Evolutionary conservation across 1,140 invertebrate genomes (phyloP).

Genomic region (Microplitis mediator): DNA sequence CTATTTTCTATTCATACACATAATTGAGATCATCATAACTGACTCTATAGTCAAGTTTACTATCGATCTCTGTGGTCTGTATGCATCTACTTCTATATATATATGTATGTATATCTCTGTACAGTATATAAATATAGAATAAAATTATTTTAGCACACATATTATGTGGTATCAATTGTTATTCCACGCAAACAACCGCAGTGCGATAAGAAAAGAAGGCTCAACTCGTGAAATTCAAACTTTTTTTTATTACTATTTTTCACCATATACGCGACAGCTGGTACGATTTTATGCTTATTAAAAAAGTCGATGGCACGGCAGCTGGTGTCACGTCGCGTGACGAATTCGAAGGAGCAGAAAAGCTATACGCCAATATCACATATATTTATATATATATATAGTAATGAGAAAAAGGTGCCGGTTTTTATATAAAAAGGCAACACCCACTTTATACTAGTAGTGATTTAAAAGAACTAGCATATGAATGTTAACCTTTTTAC

Average conservation of each 20-base stretch:
- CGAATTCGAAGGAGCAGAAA: constrained; percentile 41
- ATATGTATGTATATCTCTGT: no score
- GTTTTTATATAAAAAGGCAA: no score
- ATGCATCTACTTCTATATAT: no score
- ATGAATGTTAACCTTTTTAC: constrained; percentile 6
- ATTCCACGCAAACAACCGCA: constrained; percentile 30
- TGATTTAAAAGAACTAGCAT: background rate
- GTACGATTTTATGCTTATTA: constrained; percentile 48
- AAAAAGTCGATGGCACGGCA: constrained; percentile 38
- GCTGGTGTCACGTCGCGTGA: constrained; percentile 47
- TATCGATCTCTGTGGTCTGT: no score
- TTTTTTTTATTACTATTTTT: constrained; percentile 17
- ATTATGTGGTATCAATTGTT: constrained; percentile 34
- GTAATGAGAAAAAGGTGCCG: background rate
- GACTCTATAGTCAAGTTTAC: no score
- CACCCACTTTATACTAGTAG: constrained; percentile 1
- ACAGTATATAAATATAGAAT: background rate
- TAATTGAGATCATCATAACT: no score
- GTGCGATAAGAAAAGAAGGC: constrained; percentile 31
- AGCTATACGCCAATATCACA: background rate
- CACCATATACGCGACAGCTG: constrained; percentile 37
- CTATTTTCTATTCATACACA: no score
- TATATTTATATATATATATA: constrained; percentile 6
- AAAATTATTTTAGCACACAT: background rate
- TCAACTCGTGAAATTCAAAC: constrained; percentile 17